Base-by-base conservation (phyloP, 1,140 invertebrate species). In the Dufourea novaeangliae region DNA sequence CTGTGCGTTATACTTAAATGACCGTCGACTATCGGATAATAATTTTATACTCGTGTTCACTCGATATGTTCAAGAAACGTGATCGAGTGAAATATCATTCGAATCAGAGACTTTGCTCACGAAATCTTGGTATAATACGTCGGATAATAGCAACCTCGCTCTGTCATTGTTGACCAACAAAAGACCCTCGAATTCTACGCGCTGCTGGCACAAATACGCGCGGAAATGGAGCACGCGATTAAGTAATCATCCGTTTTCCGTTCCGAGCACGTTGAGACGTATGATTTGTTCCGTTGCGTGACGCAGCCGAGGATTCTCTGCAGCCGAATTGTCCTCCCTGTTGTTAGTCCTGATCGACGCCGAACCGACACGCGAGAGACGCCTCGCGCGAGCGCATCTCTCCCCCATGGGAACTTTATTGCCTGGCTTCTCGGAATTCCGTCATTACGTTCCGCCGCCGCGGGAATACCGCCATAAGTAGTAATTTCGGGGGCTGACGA, bases 371-470 rank as follows among this genome's bases (percentile, higher is more conserved):
- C 74, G 79, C 74, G 54, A 72, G 73, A 62, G n/a, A n/a, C n/a
- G n/a, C n/a, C n/a, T n/a, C n/a, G n/a, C n/a, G n/a, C n/a, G n/a
- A n/a, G n/a, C n/a, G 44, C 10, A n/a, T 66, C 41, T 22, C 27
- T 69, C 59, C 25, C 39, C 54, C 59, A 59, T 70, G 64, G 57
- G 29, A 52, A 80, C 63, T 44, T 61, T 56, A 41, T 59, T 50
- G 50, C 27, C 22, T 7, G 66, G 14, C 72, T 84, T 85, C 73
- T 68, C 12, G 69, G 78, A 84, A 85, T 85, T 73, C 73, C 69
- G 41, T 41, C 72, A 74, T 80, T 75, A 63, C 27, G n/a, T 20
- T 22, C 39, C 34, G 41, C 37, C 50, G 62, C 61, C 44, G 54
- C 64, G 12, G 54, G 64, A 70, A 79, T 46, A 78, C 34, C 25